Evolutionary conservation across 2,888 invertebrate species (phyloP).

Genomic region (Ommatoiulus sabulosus): DNA sequence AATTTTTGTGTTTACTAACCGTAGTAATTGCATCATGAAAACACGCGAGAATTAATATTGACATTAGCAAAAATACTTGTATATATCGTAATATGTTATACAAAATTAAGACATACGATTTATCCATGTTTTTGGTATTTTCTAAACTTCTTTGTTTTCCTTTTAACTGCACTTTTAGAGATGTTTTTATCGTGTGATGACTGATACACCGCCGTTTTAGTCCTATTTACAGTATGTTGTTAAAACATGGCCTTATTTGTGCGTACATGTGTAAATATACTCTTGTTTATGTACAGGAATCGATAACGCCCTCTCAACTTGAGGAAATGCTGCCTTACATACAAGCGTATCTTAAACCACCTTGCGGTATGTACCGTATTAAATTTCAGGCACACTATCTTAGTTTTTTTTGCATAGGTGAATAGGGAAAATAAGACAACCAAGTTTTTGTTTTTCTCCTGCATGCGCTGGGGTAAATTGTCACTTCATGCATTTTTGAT

Average conservation of each 20-base stretch:
- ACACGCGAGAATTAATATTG: background rate
- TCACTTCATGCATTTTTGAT: slow-evolving; percentile 1
- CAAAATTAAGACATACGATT: too few species aligned
- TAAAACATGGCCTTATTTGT: background rate
- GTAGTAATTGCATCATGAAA: background rate
- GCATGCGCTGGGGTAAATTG: background rate
- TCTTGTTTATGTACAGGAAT: background rate
- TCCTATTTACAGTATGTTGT: background rate
- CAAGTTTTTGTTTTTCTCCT: background rate
- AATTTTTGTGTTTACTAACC: background rate
- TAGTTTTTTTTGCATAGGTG: background rate
- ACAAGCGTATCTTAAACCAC: background rate
- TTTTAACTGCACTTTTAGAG: too few species aligned
- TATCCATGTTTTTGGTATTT: too few species aligned
- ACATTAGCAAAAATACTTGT: background rate
- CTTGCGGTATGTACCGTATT: background rate
- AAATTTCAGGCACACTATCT: background rate
- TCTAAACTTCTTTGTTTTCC: too few species aligned
- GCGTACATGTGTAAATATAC: background rate
- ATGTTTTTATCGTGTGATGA: too few species aligned
- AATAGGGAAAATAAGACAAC: background rate
- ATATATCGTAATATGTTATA: too few species aligned
- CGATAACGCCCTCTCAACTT: background rate
- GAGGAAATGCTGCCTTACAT: background rate
- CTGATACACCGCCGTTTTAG: too few species aligned